Evolutionary conservation across 2,797 vertebrate genomes (phyloP).

Genomic region (Gadopsis bispinosus): DNA sequence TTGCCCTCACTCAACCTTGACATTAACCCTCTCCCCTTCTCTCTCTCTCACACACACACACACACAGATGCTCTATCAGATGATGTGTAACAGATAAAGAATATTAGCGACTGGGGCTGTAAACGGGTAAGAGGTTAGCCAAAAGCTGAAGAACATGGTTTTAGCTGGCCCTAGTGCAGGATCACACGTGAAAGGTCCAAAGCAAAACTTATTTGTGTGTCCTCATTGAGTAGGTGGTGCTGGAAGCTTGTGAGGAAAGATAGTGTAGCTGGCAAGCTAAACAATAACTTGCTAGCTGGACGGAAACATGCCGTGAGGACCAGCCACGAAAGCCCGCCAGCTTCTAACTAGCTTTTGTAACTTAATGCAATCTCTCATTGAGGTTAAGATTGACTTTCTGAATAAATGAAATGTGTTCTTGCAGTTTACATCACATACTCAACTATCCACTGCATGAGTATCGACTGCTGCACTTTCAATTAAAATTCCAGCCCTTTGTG

Average conservation of each 20-base stretch:
- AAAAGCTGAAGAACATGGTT: not conserved
- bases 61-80: constrained; percentile 16
- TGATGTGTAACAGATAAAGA: constrained; percentile 18
- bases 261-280: constrained; percentile 7
- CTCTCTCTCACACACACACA: not conserved
- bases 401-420: not conserved
- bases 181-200: not conserved
- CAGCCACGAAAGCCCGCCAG: not conserved
- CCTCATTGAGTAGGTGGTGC: not conserved
- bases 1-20: constrained; percentile 64
- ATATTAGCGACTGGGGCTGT: not conserved
- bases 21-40: constrained; percentile 41
- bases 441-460: not conserved
- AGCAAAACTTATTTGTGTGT: not conserved
- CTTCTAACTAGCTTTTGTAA: constrained; percentile 16
- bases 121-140: not conserved
- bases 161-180: not conserved
- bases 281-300: constrained; percentile 8
- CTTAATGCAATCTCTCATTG: not conserved
- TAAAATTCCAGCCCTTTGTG: not conserved
- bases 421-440: not conserved
- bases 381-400: not conserved
- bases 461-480: not conserved
- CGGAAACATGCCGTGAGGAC: not conserved
- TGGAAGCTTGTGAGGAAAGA: constrained; percentile 14